Conservation (phyloP, 2,888 invertebrate genomes). For the Caenorhabditis drosophilae region DNA sequence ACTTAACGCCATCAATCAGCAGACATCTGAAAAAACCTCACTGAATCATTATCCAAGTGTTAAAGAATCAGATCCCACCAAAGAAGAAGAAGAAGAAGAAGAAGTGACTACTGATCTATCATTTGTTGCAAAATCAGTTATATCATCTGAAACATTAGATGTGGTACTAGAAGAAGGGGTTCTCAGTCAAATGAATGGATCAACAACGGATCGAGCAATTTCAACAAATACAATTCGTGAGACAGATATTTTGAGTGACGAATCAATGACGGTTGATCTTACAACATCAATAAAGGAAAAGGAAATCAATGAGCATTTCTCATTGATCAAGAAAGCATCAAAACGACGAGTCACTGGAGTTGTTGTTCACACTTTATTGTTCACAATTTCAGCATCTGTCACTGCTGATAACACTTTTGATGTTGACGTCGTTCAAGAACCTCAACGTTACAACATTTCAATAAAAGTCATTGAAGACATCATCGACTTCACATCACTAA, state of each 20-base stretch:
- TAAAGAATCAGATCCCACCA: too few relatives aligned
- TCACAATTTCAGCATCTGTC: constrained; percentile 37
- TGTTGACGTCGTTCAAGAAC: constrained; percentile 53
- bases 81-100: constrained; percentile 30
- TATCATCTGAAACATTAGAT: constrained; percentile 39
- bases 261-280: constrained; percentile 23
- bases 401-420: constrained; percentile 50
- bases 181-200: constrained; percentile 49
- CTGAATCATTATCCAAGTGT: too few relatives aligned
- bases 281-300: neutral
- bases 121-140: constrained; percentile 20
- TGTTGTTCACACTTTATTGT: constrained; percentile 27
- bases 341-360: constrained; percentile 37
- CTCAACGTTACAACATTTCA: constrained; percentile 41
- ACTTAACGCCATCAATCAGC: constrained; percentile 25
- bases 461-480: constrained; percentile 52
- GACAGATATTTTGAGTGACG: constrained; percentile 60
- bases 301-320: constrained; percentile 19
- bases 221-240: constrained; percentile 44
- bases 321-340: constrained; percentile 13
- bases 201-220: constrained; percentile 16
- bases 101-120: constrained; percentile 31
- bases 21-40: constrained; percentile 15
- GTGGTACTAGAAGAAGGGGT: constrained; percentile 51
- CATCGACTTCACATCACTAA: constrained; percentile 49